Base-by-base conservation (phyloP, 1,140 invertebrate species). In the Aphelenchoides fujianensis region DNA sequence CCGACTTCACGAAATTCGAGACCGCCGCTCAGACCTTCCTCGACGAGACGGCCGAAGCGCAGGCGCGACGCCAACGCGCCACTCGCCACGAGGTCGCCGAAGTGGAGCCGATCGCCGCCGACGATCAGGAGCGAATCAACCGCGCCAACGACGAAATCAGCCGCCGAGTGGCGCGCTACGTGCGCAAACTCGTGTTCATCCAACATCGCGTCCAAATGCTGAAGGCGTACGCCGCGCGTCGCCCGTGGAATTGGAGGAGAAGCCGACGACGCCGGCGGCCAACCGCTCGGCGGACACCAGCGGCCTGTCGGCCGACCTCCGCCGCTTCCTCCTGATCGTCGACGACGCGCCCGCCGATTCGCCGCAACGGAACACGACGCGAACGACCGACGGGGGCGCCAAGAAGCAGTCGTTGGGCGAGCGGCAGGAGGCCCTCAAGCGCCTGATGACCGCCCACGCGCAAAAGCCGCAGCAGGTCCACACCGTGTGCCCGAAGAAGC, bases 41-140 rank as follows among this genome's bases (percentile, higher is more conserved):
- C 27, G 34, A 59, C 28, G 19, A 59, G 55, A 59, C 28, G 34
- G 55, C 5, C 28, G 23, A 59, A 7, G 5, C 5, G 55, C 55
- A 7, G 5, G 19, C 5, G 34, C 5, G 5, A 5, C 12, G 12
- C 5, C 5, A 59, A 19, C 5, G 7, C 34, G 5, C 27, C 19
- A 59, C 5, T 59, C 19, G 7, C 5, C 19, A 59, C 19, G 12
- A n/a, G n/a, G n/a, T n/a, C 55, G 34, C 27, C 19, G 19, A 5
- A 5, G 28, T 59, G 5, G 19, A 59, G 55, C 55, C 55, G 19
- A 59, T 59, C 34, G 7, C 5, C 5, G 23, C 5, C 5, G 55
- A 59, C 28, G 55, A 59, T 59, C 55, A 59, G 23, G 5, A 59
- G 7, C 55, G 23, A 59, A 59, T 59, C 55, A 59, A 59, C 23